phyloP scores from a whole-genome alignment of 2,113 vertebrate species.

The Myrmophylax atrothorax region DNA sequence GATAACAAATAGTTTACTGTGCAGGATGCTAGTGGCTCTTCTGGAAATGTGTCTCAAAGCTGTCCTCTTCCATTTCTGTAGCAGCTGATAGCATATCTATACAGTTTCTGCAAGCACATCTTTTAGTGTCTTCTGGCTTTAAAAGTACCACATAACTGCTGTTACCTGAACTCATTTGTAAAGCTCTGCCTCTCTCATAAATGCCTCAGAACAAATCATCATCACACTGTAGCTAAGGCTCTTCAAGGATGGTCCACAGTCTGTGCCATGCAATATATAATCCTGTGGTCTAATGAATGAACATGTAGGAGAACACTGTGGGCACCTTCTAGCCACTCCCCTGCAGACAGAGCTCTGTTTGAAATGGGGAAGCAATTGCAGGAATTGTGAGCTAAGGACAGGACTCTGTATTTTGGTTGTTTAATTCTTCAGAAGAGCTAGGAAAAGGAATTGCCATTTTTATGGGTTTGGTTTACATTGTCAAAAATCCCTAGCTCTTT shows the following conservation, averaged over 20 bases:
- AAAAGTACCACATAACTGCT: neutral
- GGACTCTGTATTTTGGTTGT: neutral
- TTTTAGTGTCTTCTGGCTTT: neutral
- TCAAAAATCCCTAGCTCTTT: neutral
- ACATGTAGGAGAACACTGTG: neutral
- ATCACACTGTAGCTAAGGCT: neutral
- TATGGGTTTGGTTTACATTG: neutral
- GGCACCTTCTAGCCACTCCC: neutral
- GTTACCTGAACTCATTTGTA: neutral
- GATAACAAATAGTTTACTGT: neutral
- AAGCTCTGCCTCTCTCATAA: neutral
- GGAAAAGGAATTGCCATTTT: neutral
- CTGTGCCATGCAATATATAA: neutral
- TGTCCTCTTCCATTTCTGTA: neutral
- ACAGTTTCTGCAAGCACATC: neutral
- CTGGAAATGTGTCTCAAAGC: neutral
- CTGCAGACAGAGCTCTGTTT: neutral
- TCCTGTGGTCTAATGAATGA: neutral
- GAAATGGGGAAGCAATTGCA: neutral
- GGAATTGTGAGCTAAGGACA: neutral
- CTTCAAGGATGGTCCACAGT: neutral
- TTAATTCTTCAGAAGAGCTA: neutral
- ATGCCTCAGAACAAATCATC: neutral
- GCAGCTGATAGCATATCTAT: neutral
- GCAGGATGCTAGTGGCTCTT: neutral